Percentiles rank a stretch among this genome's conserved stretches.
These are phyloP conservation scores for Seira musarum DNA, from an alignment of 2,888 invertebrate genomes.

Conservation along the genomic window DNA sequence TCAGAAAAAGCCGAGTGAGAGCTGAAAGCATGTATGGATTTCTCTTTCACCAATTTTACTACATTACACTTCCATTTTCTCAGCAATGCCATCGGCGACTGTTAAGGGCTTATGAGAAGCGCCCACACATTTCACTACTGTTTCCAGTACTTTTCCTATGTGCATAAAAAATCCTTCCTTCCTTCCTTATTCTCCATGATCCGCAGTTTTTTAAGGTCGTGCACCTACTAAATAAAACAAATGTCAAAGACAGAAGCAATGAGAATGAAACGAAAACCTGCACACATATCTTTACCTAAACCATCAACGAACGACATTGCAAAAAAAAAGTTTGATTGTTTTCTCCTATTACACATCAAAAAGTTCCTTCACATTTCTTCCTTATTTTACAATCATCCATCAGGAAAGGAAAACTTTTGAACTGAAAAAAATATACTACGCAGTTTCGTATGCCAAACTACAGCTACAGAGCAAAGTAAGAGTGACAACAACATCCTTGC, in stretches of 20 bases:
- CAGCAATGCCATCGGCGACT: too few species aligned
- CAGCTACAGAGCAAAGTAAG: too few species aligned
- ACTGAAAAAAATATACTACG: too few species aligned
- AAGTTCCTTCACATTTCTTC: slow-evolving; percentile 48
- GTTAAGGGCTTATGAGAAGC: slow-evolving; percentile 19
- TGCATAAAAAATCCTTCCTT: too few species aligned
- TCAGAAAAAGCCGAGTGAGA: too few species aligned
- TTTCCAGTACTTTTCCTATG: slow-evolving; percentile 41
- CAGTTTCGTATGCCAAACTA: not conserved
- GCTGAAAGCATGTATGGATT: too few species aligned
- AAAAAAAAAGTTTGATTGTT: slow-evolving; percentile 34
- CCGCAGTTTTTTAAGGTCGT: not conserved
- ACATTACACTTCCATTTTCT: slow-evolving; percentile 18
- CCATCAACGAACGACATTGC: not conserved
- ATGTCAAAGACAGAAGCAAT: not conserved
- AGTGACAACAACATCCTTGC: not conserved
- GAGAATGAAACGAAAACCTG: not conserved
- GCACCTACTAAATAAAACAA: not conserved
- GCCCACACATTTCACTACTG: slow-evolving; percentile 20
- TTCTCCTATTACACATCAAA: slow-evolving; percentile 25
- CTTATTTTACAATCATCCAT: slow-evolving; percentile 37
- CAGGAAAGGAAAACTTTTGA: too few species aligned
- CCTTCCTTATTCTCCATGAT: too few species aligned
- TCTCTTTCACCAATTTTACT: too few species aligned
- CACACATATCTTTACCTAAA: too few species aligned